phyloP scores from a whole-genome alignment of 2,797 vertebrate species.

The Anableps anableps region DNA sequence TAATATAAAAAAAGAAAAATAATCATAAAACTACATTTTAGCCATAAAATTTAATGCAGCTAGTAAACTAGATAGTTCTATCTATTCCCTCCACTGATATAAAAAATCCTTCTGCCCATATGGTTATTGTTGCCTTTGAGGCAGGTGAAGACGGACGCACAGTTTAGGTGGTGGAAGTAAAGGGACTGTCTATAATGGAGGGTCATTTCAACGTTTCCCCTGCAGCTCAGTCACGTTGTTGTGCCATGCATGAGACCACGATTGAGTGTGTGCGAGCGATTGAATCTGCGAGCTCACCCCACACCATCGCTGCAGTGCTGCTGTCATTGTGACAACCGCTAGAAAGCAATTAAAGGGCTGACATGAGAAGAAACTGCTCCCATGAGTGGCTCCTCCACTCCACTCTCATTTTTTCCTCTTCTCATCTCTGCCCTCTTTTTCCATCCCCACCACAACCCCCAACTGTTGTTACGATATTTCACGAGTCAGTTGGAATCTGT shows the following conservation, averaged over 20 bases:
- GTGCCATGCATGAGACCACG: conserved; percentile 3
- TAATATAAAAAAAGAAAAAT: conserved; percentile 41
- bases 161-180: conserved; percentile 30
- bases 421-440: conserved; percentile 60
- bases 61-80: conserved; percentile 49
- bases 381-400: conserved; percentile 65
- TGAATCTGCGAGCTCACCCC: conserved; percentile 5
- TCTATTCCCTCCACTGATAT: conserved; percentile 29
- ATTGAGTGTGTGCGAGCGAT: neutral
- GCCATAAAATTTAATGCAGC: conserved; percentile 48
- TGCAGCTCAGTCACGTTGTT: conserved; percentile 54
- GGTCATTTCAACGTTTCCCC: conserved; percentile 53
- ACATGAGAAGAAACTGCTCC: conserved; percentile 75
- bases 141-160: conserved; percentile 26
- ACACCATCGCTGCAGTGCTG: conserved; percentile 63
- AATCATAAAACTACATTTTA: conserved; percentile 49
- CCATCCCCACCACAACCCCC: conserved; percentile 25
- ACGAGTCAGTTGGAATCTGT: conserved; percentile 25
- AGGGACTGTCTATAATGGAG: conserved; percentile 35
- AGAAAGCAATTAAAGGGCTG: conserved; percentile 79
- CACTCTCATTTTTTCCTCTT: conserved; percentile 64
- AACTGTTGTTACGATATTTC: conserved; percentile 41
- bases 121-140: conserved; percentile 59
- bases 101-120: conserved; percentile 46
- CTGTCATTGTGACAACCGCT: conserved; percentile 77